phyloP scores from a whole-genome alignment of 2,888 invertebrate species.

The Brachypterus glaber region DNA sequence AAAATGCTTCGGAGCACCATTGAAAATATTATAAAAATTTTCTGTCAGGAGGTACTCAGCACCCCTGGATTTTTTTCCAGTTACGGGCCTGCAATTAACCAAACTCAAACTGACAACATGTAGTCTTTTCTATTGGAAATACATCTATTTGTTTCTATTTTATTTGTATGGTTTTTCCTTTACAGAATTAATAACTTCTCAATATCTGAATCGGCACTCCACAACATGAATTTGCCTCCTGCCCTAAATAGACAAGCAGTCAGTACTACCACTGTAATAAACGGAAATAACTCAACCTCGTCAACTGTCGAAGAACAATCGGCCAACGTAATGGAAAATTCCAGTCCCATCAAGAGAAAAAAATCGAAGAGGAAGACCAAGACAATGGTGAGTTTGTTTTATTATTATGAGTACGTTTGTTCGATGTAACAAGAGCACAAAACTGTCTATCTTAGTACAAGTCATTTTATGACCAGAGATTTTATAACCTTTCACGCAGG shows the following conservation, averaged over 20 bases:
- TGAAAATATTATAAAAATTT: too few species aligned
- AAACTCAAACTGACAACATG: too few species aligned
- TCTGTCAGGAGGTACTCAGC: too few species aligned
- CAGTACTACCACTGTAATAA: slow-evolving; percentile 30
- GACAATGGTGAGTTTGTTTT: slow-evolving; percentile 21
- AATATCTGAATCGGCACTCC: slow-evolving; percentile 81
- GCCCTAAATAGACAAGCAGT: slow-evolving; percentile 29
- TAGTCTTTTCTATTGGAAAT: neutral
- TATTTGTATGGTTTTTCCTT: slow-evolving; percentile 7
- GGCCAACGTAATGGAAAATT: slow-evolving; percentile 41
- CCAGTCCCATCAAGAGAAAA: slow-evolving; percentile 34
- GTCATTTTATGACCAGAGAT: too few species aligned
- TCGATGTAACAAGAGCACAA: too few species aligned
- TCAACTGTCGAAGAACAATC: slow-evolving; percentile 46
- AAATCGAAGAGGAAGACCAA: slow-evolving; percentile 33
- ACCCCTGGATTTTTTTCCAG: too few species aligned
- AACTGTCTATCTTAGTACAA: too few species aligned
- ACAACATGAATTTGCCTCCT: slow-evolving; percentile 51
- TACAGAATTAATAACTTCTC: slow-evolving; percentile 48
- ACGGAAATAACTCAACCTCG: slow-evolving; percentile 43
- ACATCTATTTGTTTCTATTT: slow-evolving; percentile 8
- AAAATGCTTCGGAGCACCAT: too few species aligned
- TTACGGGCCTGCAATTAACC: too few species aligned
- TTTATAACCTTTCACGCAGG: too few species aligned
- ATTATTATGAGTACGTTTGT: neutral